Percentiles rank a stretch among this genome's conserved stretches.
Conservation (phyloP, 2,888 invertebrate genomes). For the Palloptera scutellata region DNA sequence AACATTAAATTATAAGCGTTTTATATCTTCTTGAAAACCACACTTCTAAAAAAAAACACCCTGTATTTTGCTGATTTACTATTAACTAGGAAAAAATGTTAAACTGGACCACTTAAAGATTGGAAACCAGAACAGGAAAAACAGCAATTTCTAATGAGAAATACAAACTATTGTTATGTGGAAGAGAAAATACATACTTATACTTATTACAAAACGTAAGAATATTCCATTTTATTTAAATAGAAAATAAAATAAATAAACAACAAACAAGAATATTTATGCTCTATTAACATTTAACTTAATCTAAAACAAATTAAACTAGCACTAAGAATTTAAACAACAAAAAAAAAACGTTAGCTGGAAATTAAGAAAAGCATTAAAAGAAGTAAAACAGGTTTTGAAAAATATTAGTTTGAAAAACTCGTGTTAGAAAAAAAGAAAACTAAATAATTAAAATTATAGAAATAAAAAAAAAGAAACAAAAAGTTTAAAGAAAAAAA, state of each 20-base stretch:
- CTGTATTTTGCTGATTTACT: too few relatives aligned
- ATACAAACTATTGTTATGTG: too few relatives aligned
- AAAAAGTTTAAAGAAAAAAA: background rate
- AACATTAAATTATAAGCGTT: too few relatives aligned
- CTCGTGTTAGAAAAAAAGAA: constrained; percentile 1
- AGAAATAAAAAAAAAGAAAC: background rate
- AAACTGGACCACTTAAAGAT: too few relatives aligned
- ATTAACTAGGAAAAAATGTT: too few relatives aligned
- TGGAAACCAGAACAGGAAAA: too few relatives aligned
- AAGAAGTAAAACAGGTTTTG: background rate
- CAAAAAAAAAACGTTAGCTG: background rate
- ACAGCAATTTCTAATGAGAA: too few relatives aligned
- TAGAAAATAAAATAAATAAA: background rate
- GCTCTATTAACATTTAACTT: background rate
- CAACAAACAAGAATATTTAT: background rate
- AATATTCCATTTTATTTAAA: background rate
- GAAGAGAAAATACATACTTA: too few relatives aligned
- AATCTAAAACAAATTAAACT: background rate
- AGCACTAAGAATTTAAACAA: background rate
- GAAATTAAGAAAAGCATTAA: background rate
- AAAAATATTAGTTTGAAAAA: too few relatives aligned
- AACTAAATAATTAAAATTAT: background rate
- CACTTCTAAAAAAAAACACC: too few relatives aligned
- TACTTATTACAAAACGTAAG: too few relatives aligned
- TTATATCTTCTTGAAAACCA: too few relatives aligned